A percentile compares a stretch with the other conserved stretches of the same genome.
phyloP scores from a whole-genome alignment of 2,888 invertebrate species.

The Pimpla rufipes region DNA sequence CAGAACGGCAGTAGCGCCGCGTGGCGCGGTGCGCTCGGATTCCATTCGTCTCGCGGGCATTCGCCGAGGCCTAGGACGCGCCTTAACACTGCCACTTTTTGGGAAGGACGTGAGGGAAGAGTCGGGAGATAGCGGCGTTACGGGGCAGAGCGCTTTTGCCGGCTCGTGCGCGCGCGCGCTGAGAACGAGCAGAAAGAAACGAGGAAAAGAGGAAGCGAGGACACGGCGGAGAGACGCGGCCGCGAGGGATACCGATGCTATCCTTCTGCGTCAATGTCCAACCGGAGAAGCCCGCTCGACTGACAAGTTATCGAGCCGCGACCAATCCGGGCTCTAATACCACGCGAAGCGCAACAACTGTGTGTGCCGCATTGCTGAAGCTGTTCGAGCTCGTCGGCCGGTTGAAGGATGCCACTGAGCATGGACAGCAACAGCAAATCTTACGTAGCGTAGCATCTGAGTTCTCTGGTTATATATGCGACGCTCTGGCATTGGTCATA shows the following conservation, averaged over 20 bases:
- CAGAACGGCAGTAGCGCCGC: conserved; percentile 7
- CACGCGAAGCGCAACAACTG: conserved; percentile 61
- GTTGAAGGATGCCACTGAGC: conserved; percentile 4
- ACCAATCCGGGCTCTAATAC: conserved; percentile 70
- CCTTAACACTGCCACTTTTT: conserved; percentile 51
- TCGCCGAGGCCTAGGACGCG: conserved; percentile 23
- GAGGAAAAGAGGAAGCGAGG: conserved; percentile 39
- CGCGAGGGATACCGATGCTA: conserved; percentile 34
- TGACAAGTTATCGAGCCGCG: conserved; percentile 76
- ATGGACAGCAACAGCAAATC: conserved; percentile 27
- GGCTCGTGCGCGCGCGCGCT: neutral
- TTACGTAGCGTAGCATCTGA: conserved; percentile 15
- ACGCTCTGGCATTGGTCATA: neutral
- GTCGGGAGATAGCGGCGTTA: conserved; percentile 20
- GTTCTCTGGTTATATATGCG: neutral
- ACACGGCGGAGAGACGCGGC: conserved; percentile 2
- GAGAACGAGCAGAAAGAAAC: conserved; percentile 13
- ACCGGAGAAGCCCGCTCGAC: conserved; percentile 73
- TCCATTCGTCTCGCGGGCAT: conserved; percentile 63
- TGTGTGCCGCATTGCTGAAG: conserved; percentile 1
- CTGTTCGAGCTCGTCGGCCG: conserved; percentile 36
- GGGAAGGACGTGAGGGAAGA: conserved; percentile 21
- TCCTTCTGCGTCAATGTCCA: conserved; percentile 60
- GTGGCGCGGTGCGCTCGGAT: conserved; percentile 62
- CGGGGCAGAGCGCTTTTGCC: conserved; percentile 24